Evolutionary conservation across 53 echinoderm and acorn worm genomes (phyloP), one percentile per base, ranked within the genome.

Genomic region (Echinarachnius parma): DNA sequence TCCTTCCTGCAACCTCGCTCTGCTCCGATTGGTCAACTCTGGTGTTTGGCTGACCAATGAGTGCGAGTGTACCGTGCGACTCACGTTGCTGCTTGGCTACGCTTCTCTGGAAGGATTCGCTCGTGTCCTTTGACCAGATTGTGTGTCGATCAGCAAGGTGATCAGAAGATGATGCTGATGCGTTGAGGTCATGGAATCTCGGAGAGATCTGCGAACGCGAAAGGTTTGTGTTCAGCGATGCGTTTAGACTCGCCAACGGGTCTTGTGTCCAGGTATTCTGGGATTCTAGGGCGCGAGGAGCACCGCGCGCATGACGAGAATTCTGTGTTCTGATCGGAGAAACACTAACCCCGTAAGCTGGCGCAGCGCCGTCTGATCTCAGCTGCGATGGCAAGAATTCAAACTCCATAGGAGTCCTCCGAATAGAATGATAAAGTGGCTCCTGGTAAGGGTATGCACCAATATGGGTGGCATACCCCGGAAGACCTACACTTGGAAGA

Each of bases 301-400:
- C 46, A 46, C 47, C 24, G 28, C 28, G 66, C 14, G 28, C 20
- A 20, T 31, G 31, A 47, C 31, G 66, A 10, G 48, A 27, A 45
- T 48, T 47, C 46, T 27, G 28, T 19, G 66, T 30, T 4, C 48
- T 27, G 14, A 66, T 16, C 5, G 66, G 66, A 31, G 66, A 66
- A 3, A 66, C 48, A 22, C 66, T 48, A 0, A 66, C 66, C 9
- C 48, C 66, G 22, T 66, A 66, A 28, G 66, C 66, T 20, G 66
- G 66, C 1, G 28, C 66, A 15, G 48, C 31, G 5, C 66, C 66
- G 26, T 66, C 48, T 16, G 48, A 66, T 0, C 70, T 31, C 53
- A 69, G 22, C 53, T 69, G 70, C 4, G 70, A 69, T 9, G 70
- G 70, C 24, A 69, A 36, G 36, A 53, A 69, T 35, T 69, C 70